Evolutionary conservation across 2,797 vertebrate species (phyloP).

Genomic region (Poliocrania exsul): DNA sequence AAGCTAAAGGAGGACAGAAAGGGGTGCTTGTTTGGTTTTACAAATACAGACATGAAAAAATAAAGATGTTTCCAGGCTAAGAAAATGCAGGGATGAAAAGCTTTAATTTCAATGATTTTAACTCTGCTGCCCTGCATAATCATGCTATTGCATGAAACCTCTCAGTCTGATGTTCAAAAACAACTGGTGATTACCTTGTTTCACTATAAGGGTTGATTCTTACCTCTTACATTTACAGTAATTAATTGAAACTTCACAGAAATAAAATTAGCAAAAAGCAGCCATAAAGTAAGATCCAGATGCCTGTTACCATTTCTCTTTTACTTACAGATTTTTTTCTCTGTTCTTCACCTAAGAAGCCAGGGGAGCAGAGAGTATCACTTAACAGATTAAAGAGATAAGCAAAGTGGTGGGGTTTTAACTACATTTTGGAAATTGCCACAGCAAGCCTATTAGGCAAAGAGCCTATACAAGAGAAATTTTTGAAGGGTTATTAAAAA

Average conservation of each 20-base stretch:
- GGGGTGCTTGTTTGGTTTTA: neutral
- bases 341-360: neutral
- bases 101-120: neutral
- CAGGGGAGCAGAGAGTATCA: neutral
- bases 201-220: neutral
- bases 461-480: neutral
- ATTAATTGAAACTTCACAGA: neutral
- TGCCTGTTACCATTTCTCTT: neutral
- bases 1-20: fast-evolving
- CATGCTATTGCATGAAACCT: neutral
- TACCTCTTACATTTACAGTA: neutral
- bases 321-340: neutral
- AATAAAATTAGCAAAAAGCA: neutral
- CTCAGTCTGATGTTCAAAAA: neutral
- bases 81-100: neutral
- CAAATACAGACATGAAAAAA: neutral
- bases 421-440: neutral
- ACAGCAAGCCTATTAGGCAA: neutral
- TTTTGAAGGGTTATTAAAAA: neutral
- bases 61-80: neutral
- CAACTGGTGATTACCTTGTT: neutral
- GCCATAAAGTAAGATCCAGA: neutral
- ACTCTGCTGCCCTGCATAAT: neutral
- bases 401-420: fast-evolving
- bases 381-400: neutral